phyloP scores from a whole-genome alignment of 37 sponge, comb jelly and placozoan species.

The Geodia barretti region DNA sequence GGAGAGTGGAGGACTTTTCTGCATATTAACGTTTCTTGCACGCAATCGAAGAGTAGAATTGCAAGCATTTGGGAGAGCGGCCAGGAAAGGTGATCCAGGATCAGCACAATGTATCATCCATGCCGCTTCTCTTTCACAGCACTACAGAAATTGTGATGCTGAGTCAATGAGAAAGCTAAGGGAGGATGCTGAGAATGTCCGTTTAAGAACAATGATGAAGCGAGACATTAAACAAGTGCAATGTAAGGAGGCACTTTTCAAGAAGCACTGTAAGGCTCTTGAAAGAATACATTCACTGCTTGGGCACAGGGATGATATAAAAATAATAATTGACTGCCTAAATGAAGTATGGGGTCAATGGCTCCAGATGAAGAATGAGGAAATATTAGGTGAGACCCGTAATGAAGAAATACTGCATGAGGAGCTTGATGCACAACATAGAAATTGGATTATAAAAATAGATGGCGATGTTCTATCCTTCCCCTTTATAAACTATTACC shows the following conservation, averaged over 20 bases:
- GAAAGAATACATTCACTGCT: not conserved
- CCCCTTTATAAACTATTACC: not conserved
- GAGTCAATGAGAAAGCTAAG: constrained; percentile 2
- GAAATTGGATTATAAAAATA: too few relatives aligned
- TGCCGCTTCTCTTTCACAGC: not conserved
- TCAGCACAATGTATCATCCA: constrained; percentile 5
- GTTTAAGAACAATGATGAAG: not conserved
- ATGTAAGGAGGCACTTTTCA: not conserved
- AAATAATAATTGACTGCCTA: not conserved
- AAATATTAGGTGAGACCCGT: too few relatives aligned
- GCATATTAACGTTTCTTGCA: constrained; percentile 21
- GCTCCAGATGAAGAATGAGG: not conserved
- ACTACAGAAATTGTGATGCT: not conserved
- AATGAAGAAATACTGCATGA: too few relatives aligned
- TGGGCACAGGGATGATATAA: not conserved
- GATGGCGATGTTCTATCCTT: too few relatives aligned
- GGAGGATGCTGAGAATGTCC: not conserved
- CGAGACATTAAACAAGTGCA: constrained; percentile 1
- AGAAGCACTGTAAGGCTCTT: not conserved
- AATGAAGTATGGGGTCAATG: constrained; percentile 14
- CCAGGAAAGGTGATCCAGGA: constrained; percentile 13
- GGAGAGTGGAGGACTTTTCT: constrained; percentile 24
- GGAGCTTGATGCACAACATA: too few relatives aligned
- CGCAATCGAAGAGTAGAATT: constrained; percentile 17
- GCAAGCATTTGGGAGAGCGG: constrained; percentile 48